Conservation (phyloP, 2,113 vertebrate genomes). For the Neodon shergylaensis region DNA sequence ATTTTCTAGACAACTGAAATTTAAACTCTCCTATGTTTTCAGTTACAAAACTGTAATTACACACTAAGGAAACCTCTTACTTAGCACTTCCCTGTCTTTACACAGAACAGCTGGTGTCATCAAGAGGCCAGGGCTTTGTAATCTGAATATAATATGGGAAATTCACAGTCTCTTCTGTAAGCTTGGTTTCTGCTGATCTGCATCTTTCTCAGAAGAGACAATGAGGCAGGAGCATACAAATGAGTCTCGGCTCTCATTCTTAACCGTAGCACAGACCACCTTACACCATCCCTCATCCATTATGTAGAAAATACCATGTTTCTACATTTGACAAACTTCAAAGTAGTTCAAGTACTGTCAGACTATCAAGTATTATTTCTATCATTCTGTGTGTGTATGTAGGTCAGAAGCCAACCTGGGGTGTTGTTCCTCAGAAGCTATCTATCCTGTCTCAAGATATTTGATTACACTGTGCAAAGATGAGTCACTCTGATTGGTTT, state of each 20-base stretch:
- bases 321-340: not conserved
- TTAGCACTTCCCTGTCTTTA: not conserved
- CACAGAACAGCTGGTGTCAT: not conserved
- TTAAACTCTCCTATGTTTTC: conserved; percentile 23
- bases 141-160: not conserved
- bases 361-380: not conserved
- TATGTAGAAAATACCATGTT: not conserved
- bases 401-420: not conserved
- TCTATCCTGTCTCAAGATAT: not conserved
- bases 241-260: not conserved
- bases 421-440: not conserved
- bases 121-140: not conserved
- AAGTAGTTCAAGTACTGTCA: not conserved
- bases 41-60: not conserved
- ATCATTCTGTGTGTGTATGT: not conserved
- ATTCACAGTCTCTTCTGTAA: not conserved
- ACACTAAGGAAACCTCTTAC: not conserved
- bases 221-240: not conserved
- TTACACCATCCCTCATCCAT: not conserved
- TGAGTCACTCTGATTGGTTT: too few species aligned
- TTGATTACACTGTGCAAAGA: too few species aligned
- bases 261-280: not conserved
- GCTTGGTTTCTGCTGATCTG: conserved; percentile 28
- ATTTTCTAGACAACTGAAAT: conserved; percentile 30
- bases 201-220: not conserved